Percentiles rank a stretch among this genome's conserved stretches.
Conservation (phyloP, 2,113 vertebrate genomes). For the Lichenostomus cassidix region DNA sequence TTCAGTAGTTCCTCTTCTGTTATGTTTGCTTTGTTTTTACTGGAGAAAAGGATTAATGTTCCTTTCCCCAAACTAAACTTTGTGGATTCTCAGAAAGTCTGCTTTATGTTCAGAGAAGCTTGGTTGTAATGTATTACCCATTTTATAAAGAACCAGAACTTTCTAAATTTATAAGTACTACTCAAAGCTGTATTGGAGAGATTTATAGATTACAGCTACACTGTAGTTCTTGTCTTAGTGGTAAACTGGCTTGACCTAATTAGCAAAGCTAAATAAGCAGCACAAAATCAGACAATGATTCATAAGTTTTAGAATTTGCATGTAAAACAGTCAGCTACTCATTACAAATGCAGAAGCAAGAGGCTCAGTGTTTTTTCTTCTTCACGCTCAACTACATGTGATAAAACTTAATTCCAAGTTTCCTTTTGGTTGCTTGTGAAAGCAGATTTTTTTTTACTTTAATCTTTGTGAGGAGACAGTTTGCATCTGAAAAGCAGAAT, state of each 20-base stretch:
- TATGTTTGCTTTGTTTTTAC: conserved; percentile 31
- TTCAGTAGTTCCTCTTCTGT: conserved; percentile 44
- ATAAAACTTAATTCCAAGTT: conserved; percentile 58
- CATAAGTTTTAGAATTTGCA: conserved; percentile 66
- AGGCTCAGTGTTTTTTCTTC: conserved; percentile 6
- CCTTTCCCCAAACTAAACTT: not conserved
- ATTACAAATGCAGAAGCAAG: conserved; percentile 55
- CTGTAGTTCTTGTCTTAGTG: conserved; percentile 40
- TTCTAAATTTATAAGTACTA: not conserved
- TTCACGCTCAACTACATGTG: conserved; percentile 54
- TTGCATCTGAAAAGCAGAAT: conserved; percentile 61
- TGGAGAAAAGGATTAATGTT: conserved; percentile 22
- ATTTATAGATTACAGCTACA: conserved; percentile 32
- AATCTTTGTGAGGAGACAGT: conserved; percentile 31
- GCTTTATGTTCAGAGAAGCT: not conserved
- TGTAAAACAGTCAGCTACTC: conserved; percentile 49
- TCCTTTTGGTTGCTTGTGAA: conserved; percentile 34
- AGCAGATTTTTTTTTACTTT: conserved; percentile 27
- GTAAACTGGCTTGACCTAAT: conserved; percentile 61
- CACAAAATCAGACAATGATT: conserved; percentile 53
- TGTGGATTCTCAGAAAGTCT: conserved; percentile 6
- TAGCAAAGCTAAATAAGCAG: conserved; percentile 55
- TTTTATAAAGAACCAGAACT: not conserved
- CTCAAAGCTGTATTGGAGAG: not conserved
- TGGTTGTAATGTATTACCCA: not conserved